These are phyloP conservation scores for Schizaphis graminum DNA, from an alignment of 2,888 invertebrate species.

Conservation along the genomic window DNA sequence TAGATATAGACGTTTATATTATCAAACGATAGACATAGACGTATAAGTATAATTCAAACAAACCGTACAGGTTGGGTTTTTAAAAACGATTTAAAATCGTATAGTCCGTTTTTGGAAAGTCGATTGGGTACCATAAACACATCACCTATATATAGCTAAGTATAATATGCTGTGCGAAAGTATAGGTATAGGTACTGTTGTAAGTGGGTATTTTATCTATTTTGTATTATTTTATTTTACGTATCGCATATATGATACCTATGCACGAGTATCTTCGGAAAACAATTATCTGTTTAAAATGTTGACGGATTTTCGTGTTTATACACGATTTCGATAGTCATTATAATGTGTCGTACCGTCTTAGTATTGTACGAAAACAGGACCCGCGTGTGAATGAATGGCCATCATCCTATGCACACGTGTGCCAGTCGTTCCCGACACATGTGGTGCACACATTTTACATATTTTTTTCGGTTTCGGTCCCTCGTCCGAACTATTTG, in stretches of 20 bases:
- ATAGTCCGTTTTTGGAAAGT: not conserved
- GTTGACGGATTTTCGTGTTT: not conserved
- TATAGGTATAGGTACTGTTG: not conserved
- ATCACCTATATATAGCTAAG: too few relatives aligned
- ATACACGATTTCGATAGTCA: not conserved
- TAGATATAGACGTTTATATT: not conserved
- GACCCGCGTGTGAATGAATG: not conserved
- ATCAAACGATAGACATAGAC: not conserved
- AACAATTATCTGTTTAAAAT: not conserved
- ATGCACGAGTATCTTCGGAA: not conserved
- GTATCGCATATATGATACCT: not conserved
- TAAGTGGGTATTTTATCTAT: not conserved
- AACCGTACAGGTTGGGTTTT: not conserved
- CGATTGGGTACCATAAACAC: not conserved
- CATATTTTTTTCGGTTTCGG: not conserved
- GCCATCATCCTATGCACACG: not conserved
- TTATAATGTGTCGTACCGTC: not conserved
- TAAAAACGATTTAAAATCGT: not conserved
- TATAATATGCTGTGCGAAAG: not conserved
- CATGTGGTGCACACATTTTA: constrained; percentile 37
- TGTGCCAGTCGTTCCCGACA: not conserved
- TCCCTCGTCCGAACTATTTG: constrained; percentile 46
- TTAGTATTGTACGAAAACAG: not conserved
- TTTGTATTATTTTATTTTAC: not conserved
- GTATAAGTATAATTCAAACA: not conserved